Conservation (phyloP, 2,113 vertebrate species). For the Sander lucioperca region DNA sequence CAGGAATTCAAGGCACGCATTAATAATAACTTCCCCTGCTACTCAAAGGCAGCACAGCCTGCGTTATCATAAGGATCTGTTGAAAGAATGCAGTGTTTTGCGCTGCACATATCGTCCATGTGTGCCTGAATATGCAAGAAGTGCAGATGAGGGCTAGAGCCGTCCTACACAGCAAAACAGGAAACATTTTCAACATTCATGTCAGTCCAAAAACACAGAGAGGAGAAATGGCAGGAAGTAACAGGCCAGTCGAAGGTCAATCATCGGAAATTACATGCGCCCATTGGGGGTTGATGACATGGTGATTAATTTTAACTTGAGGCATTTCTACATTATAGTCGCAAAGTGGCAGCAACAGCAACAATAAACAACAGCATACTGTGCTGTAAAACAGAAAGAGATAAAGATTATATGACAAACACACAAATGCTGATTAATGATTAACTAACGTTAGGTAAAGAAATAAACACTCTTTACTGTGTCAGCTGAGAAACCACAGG, state of each 20-base stretch:
- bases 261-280: constrained; percentile 11
- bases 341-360: not conserved
- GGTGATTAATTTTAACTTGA: constrained; percentile 16
- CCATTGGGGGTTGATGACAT: constrained; percentile 19
- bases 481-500: not conserved
- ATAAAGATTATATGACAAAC: constrained; percentile 16
- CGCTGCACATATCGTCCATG: constrained; percentile 39
- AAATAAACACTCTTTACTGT: not conserved
- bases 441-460: constrained; percentile 11
- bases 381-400: not conserved
- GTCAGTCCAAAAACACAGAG: not conserved
- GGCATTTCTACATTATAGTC: not conserved
- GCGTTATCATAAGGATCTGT: constrained; percentile 71
- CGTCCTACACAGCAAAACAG: constrained; percentile 32
- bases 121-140: constrained; percentile 39
- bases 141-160: not conserved
- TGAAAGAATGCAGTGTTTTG: constrained; percentile 71
- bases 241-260: constrained; percentile 22
- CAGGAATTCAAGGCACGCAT: constrained; percentile 67
- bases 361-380: not conserved
- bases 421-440: not conserved
- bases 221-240: constrained; percentile 37
- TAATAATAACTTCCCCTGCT: constrained; percentile 62
- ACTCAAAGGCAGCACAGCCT: constrained; percentile 52
- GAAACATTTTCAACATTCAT: constrained; percentile 38